Base-by-base conservation (phyloP, 2,888 invertebrate genomes). In the Ametastegia equiseti region DNA sequence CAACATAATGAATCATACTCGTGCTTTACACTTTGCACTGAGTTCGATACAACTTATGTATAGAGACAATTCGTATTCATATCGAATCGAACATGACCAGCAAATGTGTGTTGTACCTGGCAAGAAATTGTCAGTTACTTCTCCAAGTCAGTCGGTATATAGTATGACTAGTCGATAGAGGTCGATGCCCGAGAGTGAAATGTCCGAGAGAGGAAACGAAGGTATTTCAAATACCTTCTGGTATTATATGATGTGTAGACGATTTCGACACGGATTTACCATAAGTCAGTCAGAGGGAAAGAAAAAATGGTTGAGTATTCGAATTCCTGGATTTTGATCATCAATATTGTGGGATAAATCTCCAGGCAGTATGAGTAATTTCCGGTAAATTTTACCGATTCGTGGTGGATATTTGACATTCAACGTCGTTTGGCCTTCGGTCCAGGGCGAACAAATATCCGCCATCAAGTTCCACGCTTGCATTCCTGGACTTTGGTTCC, bases 141-240 rank as follows among this genome's bases (percentile, higher is more conserved):
- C 30, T 60, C 15, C 30, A 23, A 15, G 30, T 60, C 9, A 42
- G 5, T 60, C 60, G 9, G 13, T 27, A 11, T 15, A 13, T 9
- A 23, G 67, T 39, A n/a, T 67, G 67, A 36, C 67, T 36, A 33
- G 54, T 71, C 15, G 13, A n/a, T n/a, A 7, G 73, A 73, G 73
- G 73, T 73, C 73, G 33, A 45, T 54, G 75, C 15, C 75, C 75
- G 54, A 50, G 75, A 47, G 19, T 36, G 54, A 75, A 50, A 75
- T 75, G 75, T 27, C 75, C 50, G 42, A 36, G 5, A 54, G 23
- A 45, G 75, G 54, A 54, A 75, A 27, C 36, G 9, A 33, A 54
- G 36, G 19, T 36, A 54, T 50, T 45, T 54, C 13, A 15, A 75
- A 73, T 45, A 30, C n/a, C 67, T 67, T 19, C 23, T 36, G 23